Percentiles rank a stretch among this genome's conserved stretches.
phyloP scores from a whole-genome alignment of 2,888 invertebrate species.

The Drosophila eohydei region DNA sequence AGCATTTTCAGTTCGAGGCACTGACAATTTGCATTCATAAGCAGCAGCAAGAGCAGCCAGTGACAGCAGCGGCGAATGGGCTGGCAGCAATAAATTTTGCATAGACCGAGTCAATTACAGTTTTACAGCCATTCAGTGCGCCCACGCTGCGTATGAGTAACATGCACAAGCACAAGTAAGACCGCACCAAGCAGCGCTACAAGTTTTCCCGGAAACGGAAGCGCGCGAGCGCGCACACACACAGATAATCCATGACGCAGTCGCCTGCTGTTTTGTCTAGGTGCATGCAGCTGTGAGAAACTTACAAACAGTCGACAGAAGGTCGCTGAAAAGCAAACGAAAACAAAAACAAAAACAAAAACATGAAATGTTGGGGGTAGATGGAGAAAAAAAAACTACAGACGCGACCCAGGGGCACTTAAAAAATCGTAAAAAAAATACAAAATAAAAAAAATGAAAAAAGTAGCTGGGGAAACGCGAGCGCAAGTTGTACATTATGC shows the following conservation, averaged over 20 bases:
- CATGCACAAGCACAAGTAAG: slow-evolving; percentile 19
- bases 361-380: background rate
- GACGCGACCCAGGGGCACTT: slow-evolving; percentile 55
- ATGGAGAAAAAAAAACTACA: slow-evolving; percentile 18
- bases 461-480: slow-evolving; percentile 29
- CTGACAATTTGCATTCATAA: slow-evolving; percentile 77
- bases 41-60: slow-evolving; percentile 49
- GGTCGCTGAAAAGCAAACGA: slow-evolving; percentile 36
- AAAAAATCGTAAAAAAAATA: slow-evolving; percentile 63
- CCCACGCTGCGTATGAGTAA: slow-evolving; percentile 59
- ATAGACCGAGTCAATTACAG: slow-evolving; percentile 75
- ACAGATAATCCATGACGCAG: slow-evolving; percentile 10
- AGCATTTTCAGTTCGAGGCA: slow-evolving; percentile 56
- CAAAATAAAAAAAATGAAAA: background rate
- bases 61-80: slow-evolving; percentile 17
- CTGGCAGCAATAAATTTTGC: slow-evolving; percentile 71
- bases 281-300: slow-evolving; percentile 53
- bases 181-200: slow-evolving; percentile 17
- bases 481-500: slow-evolving; percentile 68
- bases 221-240: slow-evolving; percentile 11
- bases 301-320: slow-evolving; percentile 39
- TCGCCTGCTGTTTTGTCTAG: slow-evolving; percentile 53
- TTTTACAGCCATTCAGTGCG: slow-evolving; percentile 39
- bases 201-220: slow-evolving; percentile 52
- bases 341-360: slow-evolving; percentile 23